These are phyloP conservation scores for Ceraclea dissimilis DNA, from an alignment of 2,888 invertebrate genomes.

Conservation along the genomic window DNA sequence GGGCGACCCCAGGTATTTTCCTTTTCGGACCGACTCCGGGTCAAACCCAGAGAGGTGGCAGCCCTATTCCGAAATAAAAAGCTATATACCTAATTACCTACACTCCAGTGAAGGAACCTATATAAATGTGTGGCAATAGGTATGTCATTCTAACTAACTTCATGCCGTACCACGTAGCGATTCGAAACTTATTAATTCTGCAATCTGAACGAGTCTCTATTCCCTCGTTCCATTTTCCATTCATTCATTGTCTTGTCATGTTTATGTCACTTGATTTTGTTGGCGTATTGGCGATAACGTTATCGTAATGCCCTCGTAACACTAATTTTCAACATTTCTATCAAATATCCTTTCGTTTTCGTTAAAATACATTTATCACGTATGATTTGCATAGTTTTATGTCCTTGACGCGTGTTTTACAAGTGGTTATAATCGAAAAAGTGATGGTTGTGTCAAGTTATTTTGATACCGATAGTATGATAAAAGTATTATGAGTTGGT, in stretches of 20 bases:
- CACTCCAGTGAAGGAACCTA: too few species aligned
- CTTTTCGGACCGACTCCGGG: too few species aligned
- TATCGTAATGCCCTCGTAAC: conserved; percentile 21
- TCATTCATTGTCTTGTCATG: not conserved
- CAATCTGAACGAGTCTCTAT: too few species aligned
- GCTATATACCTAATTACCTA: too few species aligned
- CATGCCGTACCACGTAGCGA: too few species aligned
- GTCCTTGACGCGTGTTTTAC: not conserved
- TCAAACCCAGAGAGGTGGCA: too few species aligned
- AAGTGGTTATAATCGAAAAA: not conserved
- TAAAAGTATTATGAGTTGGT: conserved; percentile 62
- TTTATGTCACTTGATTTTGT: conserved; percentile 10
- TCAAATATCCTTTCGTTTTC: not conserved
- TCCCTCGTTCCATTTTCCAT: too few species aligned
- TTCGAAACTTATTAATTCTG: too few species aligned
- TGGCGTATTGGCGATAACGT: conserved; percentile 17
- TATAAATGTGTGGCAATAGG: too few species aligned
- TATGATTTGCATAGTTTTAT: not conserved
- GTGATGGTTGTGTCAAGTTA: conserved; percentile 3
- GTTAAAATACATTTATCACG: not conserved
- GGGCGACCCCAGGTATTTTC: too few species aligned
- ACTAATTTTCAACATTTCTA: conserved; percentile 2
- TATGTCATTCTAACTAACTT: too few species aligned
- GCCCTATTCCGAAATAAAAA: too few species aligned
- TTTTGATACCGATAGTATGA: conserved; percentile 15